phyloP scores from a whole-genome alignment of 2,797 vertebrate genomes.

The Sarcoramphus papa region DNA sequence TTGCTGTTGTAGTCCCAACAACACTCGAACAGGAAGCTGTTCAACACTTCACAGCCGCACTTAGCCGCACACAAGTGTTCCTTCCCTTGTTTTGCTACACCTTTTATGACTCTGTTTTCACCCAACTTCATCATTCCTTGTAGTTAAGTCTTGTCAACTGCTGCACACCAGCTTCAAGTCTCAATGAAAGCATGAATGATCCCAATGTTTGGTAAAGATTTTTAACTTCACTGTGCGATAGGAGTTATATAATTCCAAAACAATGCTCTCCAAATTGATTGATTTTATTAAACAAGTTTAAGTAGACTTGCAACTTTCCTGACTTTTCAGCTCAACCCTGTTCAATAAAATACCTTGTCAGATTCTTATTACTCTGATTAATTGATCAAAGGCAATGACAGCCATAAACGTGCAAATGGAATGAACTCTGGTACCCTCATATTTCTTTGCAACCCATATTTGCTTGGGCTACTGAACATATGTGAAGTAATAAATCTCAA shows the following conservation, averaged over 20 bases:
- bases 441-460: slow-evolving; percentile 20
- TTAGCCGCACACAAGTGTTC: not conserved
- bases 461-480: slow-evolving; percentile 20
- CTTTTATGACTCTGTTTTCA: not conserved
- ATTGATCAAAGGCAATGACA: slow-evolving; percentile 48
- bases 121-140: not conserved
- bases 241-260: not conserved
- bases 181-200: not conserved
- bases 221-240: not conserved
- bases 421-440: not conserved
- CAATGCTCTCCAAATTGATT: not conserved
- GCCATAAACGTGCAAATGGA: slow-evolving; percentile 16
- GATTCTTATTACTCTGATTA: slow-evolving; percentile 37
- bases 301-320: not conserved
- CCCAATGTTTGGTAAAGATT: not conserved
- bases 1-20: not conserved
- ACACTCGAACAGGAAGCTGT: not conserved
- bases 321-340: slow-evolving; percentile 15
- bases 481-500: slow-evolving; percentile 33
- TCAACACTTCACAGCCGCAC: not conserved
- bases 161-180: not conserved
- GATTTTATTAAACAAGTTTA: slow-evolving; percentile 29
- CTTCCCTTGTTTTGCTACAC: not conserved
- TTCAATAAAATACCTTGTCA: slow-evolving; percentile 32
- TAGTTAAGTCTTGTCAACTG: not conserved